These are phyloP conservation scores for Hyppa rectilinea DNA, from an alignment of 2,888 invertebrate species.

Conservation along the genomic window DNA sequence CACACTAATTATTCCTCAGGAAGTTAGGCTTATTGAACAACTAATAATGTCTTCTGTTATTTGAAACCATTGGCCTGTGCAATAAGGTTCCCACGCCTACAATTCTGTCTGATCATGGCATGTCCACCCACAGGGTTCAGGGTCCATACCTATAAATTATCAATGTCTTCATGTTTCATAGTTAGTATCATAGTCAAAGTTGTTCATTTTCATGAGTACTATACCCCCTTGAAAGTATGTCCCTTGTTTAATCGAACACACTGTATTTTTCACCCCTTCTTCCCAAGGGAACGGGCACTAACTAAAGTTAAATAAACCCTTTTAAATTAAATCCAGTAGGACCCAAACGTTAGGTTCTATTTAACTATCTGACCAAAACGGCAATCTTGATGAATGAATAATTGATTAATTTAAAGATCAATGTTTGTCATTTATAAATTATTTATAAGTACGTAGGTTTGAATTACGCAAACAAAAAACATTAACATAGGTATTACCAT, in stretches of 20 bases:
- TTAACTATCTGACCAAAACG: neutral
- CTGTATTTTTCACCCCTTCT: too few species aligned
- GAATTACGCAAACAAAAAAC: slow-evolving; percentile 13
- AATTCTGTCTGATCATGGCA: neutral
- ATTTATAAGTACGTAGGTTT: neutral
- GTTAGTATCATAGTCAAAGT: too few species aligned
- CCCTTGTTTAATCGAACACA: too few species aligned
- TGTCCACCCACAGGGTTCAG: slow-evolving; percentile 21
- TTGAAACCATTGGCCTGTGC: slow-evolving; percentile 1
- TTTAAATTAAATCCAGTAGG: neutral
- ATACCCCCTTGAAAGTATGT: too few species aligned
- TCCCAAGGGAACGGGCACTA: too few species aligned
- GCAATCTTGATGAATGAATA: slow-evolving; percentile 1
- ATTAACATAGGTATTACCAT: neutral
- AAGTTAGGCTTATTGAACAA: slow-evolving; percentile 20
- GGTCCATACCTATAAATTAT: slow-evolving; percentile 7
- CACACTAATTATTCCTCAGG: too few species aligned
- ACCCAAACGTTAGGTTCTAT: neutral
- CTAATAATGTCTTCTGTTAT: neutral
- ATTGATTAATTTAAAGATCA: slow-evolving; percentile 9
- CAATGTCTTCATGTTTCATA: slow-evolving; percentile 9
- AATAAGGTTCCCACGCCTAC: slow-evolving; percentile 38
- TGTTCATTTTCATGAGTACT: too few species aligned
- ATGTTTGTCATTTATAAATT: slow-evolving; percentile 13
- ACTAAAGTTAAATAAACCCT: neutral